Evolutionary conservation across 2,797 vertebrate genomes (phyloP), one percentile per base, ranked within the genome.

Genomic region (Hippocampus kuda): DNA sequence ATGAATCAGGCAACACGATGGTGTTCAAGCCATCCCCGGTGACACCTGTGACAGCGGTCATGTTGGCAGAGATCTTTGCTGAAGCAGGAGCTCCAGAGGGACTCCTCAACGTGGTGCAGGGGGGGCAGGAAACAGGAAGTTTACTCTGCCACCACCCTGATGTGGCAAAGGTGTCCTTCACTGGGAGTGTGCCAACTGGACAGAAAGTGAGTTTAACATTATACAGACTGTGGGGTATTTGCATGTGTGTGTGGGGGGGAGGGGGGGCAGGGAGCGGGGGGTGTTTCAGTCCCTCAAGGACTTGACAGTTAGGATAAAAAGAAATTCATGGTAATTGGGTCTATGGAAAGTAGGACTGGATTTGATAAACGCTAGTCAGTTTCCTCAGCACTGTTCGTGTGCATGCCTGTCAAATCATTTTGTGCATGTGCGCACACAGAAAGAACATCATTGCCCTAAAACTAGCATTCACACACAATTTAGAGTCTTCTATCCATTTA

Each of bases 151-250:
- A 92, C 70, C 95, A 99, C 75, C 91, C 83, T 0, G 87, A 92
- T 6, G 94, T 99, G 64, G 93, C 94, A 34, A 99, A 99, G 80
- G 85, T 99, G 78, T 99, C 97, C 62, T 99, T 98, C 81, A 99
- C 97, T 0, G 97, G 97, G 41, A 99, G 97, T 0, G 94, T 99
- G 46, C 86, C 93, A 56, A 98, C 96, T 0, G 97, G 97, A 78
- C 83, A 89, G 74, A 98, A 98, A 94, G 97, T 99, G 81, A 77
- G 69, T 59, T 65, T 9, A 26, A 24, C 46, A 46, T 3, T 56
- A 42, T 18, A 30, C 13, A 44, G 30, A 30, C 2, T 48, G 42
- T 1, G 13, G 9, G 53, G 2, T 26, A 13, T 46, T 44, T 44
- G 44, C 10, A 0, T n/a, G 7, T 54, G 51, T 54, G 51, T 38